These are phyloP conservation scores for Drosophila borealis DNA, from an alignment of 2,888 invertebrate genomes.

Conservation along the genomic window DNA sequence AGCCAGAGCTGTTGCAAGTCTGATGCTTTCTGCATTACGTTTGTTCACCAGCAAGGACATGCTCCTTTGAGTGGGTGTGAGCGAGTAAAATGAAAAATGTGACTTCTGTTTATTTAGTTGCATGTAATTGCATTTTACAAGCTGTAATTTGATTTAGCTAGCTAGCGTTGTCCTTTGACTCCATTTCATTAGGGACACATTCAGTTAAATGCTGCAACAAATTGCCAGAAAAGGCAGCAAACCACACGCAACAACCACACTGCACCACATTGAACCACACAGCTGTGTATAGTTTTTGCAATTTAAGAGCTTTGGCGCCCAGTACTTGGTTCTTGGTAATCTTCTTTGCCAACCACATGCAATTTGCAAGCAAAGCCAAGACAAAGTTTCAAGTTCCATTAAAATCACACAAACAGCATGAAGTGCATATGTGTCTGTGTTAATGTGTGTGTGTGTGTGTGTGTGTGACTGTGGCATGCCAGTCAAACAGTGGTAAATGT, in stretches of 20 bases:
- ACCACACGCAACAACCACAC: constrained; percentile 31
- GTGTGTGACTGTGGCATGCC: constrained; percentile 7
- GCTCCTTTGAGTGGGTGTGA: not conserved
- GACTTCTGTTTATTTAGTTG: constrained; percentile 72
- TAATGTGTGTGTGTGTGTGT: constrained; percentile 3
- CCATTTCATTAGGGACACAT: constrained; percentile 53
- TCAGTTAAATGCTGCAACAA: constrained; percentile 57
- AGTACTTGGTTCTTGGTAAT: constrained; percentile 24
- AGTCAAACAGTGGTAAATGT: constrained; percentile 44
- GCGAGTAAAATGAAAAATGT: constrained; percentile 42
- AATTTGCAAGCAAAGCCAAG: constrained; percentile 52
- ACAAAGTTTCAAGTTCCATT: constrained; percentile 48
- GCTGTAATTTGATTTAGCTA: constrained; percentile 66
- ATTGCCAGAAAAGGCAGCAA: constrained; percentile 39
- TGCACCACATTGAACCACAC: constrained; percentile 19
- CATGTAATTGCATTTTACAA: constrained; percentile 71
- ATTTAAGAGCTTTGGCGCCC: constrained; percentile 22
- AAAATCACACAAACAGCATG: constrained; percentile 22
- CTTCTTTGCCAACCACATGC: constrained; percentile 49
- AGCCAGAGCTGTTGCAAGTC: constrained; percentile 16
- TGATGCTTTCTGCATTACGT: constrained; percentile 37
- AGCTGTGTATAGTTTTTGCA: constrained; percentile 6
- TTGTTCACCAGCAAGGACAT: constrained; percentile 36
- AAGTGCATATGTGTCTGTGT: not conserved
- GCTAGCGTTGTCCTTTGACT: constrained; percentile 56